Conservation (phyloP, 2,797 vertebrate species). For the Gymnocypris eckloni region DNA sequence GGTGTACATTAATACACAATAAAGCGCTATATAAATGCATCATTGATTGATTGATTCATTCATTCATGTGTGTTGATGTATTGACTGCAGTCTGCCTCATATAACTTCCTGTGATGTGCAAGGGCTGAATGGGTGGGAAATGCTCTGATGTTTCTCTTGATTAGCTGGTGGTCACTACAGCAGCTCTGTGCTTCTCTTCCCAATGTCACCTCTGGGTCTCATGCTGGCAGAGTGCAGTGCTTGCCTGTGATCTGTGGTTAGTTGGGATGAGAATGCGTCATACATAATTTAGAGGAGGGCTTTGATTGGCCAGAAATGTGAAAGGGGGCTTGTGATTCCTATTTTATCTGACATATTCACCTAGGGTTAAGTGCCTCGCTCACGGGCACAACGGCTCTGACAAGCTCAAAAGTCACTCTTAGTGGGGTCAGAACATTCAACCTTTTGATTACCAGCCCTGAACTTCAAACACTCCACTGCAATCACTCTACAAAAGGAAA, state of each 20-base stretch:
- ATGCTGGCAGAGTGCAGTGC: slow-evolving; percentile 17
- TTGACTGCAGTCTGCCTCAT: slow-evolving; percentile 26
- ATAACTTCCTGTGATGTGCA: slow-evolving; percentile 31
- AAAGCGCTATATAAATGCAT: too few relatives aligned
- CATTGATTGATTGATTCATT: too few relatives aligned
- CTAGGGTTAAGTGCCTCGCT: not conserved
- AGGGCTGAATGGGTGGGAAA: slow-evolving; percentile 42
- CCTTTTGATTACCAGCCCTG: not conserved
- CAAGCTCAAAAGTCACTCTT: slow-evolving; percentile 11
- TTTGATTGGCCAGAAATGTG: slow-evolving; percentile 29
- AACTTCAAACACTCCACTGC: not conserved
- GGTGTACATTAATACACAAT: too few relatives aligned
- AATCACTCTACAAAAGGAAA: not conserved
- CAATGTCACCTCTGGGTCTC: slow-evolving; percentile 65
- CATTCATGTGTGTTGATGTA: not conserved
- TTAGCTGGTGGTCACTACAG: slow-evolving; percentile 44
- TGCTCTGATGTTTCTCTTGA: slow-evolving; percentile 42
- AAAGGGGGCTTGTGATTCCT: not conserved
- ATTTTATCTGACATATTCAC: slow-evolving; percentile 8
- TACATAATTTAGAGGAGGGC: not conserved
- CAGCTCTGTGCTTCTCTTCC: slow-evolving; percentile 28
- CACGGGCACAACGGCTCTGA: not conserved
- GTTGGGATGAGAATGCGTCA: not conserved
- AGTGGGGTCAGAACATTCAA: not conserved
- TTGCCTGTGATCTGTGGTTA: slow-evolving; percentile 40